These are phyloP conservation scores for Tenthredo notha DNA, from an alignment of 2,888 invertebrate species.

Conservation along the genomic window DNA sequence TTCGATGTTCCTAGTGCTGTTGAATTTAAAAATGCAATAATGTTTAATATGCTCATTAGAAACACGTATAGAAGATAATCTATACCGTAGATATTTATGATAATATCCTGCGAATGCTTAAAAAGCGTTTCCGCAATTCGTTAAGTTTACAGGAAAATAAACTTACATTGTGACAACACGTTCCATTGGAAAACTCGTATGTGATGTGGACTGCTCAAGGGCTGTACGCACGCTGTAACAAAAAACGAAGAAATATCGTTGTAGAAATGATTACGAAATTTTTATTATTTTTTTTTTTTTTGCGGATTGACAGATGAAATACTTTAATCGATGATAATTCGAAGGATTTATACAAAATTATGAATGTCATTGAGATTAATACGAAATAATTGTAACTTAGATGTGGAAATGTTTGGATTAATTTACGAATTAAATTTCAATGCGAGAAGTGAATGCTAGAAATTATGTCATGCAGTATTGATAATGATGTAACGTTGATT, in stretches of 20 bases:
- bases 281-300: neutral
- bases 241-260: neutral
- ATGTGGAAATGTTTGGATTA: too few species aligned
- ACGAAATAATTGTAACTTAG: too few species aligned
- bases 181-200: slow-evolving; percentile 87
- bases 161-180: slow-evolving; percentile 85
- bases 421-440: too few species aligned
- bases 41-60: neutral
- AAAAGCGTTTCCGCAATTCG: neutral
- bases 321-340: neutral
- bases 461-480: too few species aligned
- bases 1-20: slow-evolving; percentile 85
- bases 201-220: slow-evolving; percentile 77
- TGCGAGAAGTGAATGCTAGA: too few species aligned
- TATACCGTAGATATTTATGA: neutral
- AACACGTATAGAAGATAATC: neutral
- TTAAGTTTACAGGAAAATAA: neutral
- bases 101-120: neutral
- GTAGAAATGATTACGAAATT: neutral
- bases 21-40: slow-evolving; percentile 61
- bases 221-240: slow-evolving; percentile 78
- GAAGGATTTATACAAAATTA: too few species aligned
- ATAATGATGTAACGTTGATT: too few species aligned
- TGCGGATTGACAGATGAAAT: neutral
- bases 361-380: too few species aligned